These are phyloP conservation scores for Euura lappo DNA, from an alignment of 1,140 invertebrate genomes.

Conservation along the genomic window DNA sequence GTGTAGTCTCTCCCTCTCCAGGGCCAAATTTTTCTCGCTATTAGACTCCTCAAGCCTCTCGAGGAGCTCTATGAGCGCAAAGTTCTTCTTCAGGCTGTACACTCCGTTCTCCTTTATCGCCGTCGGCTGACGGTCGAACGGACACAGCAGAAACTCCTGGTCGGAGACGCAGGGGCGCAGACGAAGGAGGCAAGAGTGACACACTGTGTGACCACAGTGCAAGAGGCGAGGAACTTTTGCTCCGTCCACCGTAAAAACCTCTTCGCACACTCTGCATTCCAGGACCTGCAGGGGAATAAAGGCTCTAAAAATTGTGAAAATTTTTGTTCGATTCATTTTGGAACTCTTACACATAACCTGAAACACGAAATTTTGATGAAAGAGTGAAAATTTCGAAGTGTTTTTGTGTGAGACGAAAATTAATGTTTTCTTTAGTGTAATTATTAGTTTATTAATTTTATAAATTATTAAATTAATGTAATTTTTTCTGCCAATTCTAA, in stretches of 20 bases:
- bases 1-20: slow-evolving; percentile 59
- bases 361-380: too few species aligned
- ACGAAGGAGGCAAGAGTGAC: slow-evolving; percentile 66
- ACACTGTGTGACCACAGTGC: slow-evolving; percentile 70
- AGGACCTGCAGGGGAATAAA: slow-evolving; percentile 49
- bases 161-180: slow-evolving; percentile 51
- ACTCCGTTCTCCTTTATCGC: slow-evolving; percentile 63
- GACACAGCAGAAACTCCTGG: slow-evolving; percentile 63
- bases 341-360: too few species aligned
- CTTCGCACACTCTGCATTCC: slow-evolving; percentile 70
- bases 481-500: too few species aligned
- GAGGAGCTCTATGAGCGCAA: slow-evolving; percentile 67
- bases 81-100: slow-evolving; percentile 71
- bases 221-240: slow-evolving; percentile 67
- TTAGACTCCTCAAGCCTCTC: slow-evolving; percentile 62
- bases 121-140: slow-evolving; percentile 70
- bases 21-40: slow-evolving; percentile 53
- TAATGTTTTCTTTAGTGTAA: too few species aligned
- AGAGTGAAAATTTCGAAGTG: too few species aligned
- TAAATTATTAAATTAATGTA: too few species aligned
- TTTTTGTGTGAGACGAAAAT: too few species aligned
- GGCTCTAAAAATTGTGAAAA: too few species aligned
- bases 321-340: too few species aligned
- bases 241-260: slow-evolving; percentile 67
- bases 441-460: too few species aligned